Evolutionary conservation across 37 sponge, comb jelly and placozoan species (phyloP), one percentile per base, ranked within the genome.

Genomic region (Theonella swinhoei): DNA sequence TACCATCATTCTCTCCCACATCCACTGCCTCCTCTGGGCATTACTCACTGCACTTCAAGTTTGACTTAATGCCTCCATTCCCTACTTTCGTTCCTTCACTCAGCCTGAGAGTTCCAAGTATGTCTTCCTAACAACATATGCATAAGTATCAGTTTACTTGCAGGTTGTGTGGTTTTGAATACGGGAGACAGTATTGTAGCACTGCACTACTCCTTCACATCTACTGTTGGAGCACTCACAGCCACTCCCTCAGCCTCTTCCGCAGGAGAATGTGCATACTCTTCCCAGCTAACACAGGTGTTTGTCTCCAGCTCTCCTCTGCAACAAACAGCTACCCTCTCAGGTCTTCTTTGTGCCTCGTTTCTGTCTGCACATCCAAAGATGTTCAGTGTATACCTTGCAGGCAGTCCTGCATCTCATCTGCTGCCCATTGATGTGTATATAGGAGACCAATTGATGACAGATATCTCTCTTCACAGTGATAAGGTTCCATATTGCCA

Each of bases 161-260:
- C 70, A 80, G 81, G 58, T 34, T 58, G 69, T 54, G 28, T 80
- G 24, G 24, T 80, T 1, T 20, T 80, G 36, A 82, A 82, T 73
- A 82, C 73, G 36, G 82, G 72, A 11, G 82, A 82, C 41, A 72
- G 73, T 23, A 40, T 82, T 39, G 73, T 82, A 4, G 40, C 58
- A 29, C 28, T 72, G 3, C n/a, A 61, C n/a, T 82, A 38, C 35
- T 26, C 70, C 2, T 22, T 34, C 4, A 23, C 4, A 19, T 74
- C 58, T 2, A 63, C 26, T 28, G 8, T 2, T n/a, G 64, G 64
- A 5, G 24, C 64, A 2, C 64, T 3, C 25, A 7, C 9, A 40
- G 24, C 47, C 74, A 74, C 37, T 11, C 38, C 74, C 20, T 42
- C 74, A 4, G 39, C 42, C 24, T 25, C 2, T 26, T 17, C 28